Evolutionary conservation across 2,888 invertebrate genomes (phyloP), one percentile per base, ranked within the genome.

Genomic region (Acleris laterana): DNA sequence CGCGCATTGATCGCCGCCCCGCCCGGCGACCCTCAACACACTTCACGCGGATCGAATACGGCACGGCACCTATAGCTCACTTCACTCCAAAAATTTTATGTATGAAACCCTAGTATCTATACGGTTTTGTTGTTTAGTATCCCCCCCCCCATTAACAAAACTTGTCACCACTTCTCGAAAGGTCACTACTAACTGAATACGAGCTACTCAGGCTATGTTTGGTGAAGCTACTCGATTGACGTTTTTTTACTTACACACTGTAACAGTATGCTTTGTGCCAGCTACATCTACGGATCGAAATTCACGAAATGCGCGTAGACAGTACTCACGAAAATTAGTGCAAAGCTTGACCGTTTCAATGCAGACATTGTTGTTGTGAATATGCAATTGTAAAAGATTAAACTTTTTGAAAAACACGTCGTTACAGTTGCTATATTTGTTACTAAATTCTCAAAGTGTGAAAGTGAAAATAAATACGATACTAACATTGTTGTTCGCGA

Each of bases 31-130:
- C 69, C 75, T 76, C 77, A 76, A 81, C 89, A 82, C 80, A 89
- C 89, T 91, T 90, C 91, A 91, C 79, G 75, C 74, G 73, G 67
- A 71, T 81, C 70, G 74, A 74, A 68, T 66, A 76, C 70, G 13
- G 22, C 77, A 77, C 75, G 69, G 22, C 77, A 77, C 75, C 69
- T 74, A 71, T 82, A 77, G 84, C 90, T 89, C 83, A 90, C 89
- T 90, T 91, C 89, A 88, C 82, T 74, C 75, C 63, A 66, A 59
- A 68, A 76, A 78, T 72, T 79, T 76, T 83, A 88, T 89, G 85
- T 89, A 90, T 90, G 89, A 88, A 87, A 82, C 87, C 38, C 48
- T 89, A 89, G 84, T 90, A 89, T 85, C 82, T 89, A 89, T 88
- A 89, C 84, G 81, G 79, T 76, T 78, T 77, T 85, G 84, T 86